phyloP scores from a whole-genome alignment of 2,113 vertebrate species.

The Bothrops jararaca region DNA sequence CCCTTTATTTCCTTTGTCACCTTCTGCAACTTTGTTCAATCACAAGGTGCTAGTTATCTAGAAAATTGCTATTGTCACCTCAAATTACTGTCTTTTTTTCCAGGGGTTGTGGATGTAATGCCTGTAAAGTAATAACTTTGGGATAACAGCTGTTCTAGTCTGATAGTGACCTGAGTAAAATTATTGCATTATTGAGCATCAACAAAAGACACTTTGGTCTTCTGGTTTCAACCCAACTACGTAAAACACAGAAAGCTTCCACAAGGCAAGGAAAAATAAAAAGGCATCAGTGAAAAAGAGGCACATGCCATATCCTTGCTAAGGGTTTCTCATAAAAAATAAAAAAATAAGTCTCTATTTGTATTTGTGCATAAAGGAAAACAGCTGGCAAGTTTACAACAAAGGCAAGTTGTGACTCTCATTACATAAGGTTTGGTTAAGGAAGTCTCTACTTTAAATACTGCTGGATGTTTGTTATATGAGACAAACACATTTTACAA shows the following conservation, averaged over 20 bases:
- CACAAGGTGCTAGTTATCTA: slow-evolving; percentile 27
- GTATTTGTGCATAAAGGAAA: background rate
- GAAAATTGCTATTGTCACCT: slow-evolving; percentile 25
- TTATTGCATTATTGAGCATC: slow-evolving; percentile 41
- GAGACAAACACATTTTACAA: background rate
- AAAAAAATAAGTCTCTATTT: background rate
- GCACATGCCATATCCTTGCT: background rate
- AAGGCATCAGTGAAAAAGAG: background rate
- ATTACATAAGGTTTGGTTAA: background rate
- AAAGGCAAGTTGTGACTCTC: background rate
- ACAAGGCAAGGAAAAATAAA: background rate
- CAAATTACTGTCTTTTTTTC: slow-evolving; percentile 17
- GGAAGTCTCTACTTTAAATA: background rate
- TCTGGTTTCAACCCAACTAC: slow-evolving; percentile 27
- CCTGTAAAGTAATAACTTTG: slow-evolving; percentile 35
- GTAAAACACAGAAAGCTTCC: slow-evolving; percentile 43
- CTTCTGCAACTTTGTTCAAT: slow-evolving; percentile 11
- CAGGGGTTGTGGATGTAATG: slow-evolving; percentile 17
- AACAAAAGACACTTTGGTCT: slow-evolving; percentile 26
- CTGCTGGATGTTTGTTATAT: background rate
- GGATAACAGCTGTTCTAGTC: slow-evolving; percentile 26
- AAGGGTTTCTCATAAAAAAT: background rate
- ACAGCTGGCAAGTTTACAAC: background rate
- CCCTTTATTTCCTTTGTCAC: background rate
- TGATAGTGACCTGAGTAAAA: slow-evolving; percentile 38